These are phyloP conservation scores for Cinara cedri DNA, from an alignment of 2,888 invertebrate species.

Conservation along the genomic window DNA sequence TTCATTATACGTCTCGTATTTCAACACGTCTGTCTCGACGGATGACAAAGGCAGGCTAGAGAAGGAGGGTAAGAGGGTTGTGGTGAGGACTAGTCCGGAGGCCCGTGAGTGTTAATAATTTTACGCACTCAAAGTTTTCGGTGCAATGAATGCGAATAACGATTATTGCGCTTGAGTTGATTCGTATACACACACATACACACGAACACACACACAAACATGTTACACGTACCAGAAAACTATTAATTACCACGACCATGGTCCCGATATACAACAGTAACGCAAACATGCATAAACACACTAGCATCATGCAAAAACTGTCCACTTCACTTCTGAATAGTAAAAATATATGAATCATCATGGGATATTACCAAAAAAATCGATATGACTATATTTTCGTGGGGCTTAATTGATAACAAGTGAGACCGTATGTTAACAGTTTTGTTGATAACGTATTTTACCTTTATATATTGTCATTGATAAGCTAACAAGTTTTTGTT, in stretches of 20 bases:
- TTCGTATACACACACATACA: not conserved
- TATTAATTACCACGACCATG: conserved; percentile 37
- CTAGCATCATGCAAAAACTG: not conserved
- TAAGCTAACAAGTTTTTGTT: too few relatives aligned
- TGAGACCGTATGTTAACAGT: too few relatives aligned
- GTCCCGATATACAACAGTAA: too few relatives aligned
- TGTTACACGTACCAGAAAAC: not conserved
- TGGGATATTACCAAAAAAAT: too few relatives aligned
- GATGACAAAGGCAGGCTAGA: not conserved
- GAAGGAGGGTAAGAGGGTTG: not conserved
- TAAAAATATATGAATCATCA: too few relatives aligned
- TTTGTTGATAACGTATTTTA: too few relatives aligned
- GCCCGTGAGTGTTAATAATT: conserved; percentile 38
- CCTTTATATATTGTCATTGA: too few relatives aligned
- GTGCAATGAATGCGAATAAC: conserved; percentile 35
- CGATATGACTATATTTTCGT: too few relatives aligned
- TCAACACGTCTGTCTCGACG: too few relatives aligned
- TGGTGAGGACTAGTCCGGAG: not conserved
- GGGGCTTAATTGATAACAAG: too few relatives aligned
- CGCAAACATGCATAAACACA: not conserved
- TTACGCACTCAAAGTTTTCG: conserved; percentile 34
- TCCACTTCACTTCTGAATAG: not conserved
- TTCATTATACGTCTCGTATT: too few relatives aligned
- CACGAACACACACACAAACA: not conserved
- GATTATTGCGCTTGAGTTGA: conserved; percentile 37